Evolutionary conservation across 2,797 vertebrate genomes (phyloP), one percentile per base, ranked within the genome.

Genomic region (Tenualosa ilisha): DNA sequence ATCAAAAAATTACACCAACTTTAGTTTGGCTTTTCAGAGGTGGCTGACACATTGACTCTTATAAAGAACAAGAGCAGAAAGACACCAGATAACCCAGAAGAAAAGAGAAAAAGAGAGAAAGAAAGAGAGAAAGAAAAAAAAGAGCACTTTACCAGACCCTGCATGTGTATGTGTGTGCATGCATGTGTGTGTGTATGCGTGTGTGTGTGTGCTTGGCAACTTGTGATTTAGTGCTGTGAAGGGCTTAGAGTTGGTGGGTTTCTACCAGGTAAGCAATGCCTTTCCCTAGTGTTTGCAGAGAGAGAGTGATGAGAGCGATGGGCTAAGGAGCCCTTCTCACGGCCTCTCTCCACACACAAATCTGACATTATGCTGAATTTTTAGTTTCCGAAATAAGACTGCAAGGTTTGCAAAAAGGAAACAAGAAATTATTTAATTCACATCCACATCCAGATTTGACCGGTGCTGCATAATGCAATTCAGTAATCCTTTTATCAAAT

Each of bases 401-500:
- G 95, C 95, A 88, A 91, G 92, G 89, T 85, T 92, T 92, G 95
- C 95, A 94, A 95, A 91, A 94, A 92, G 86, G 93, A 95, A 95
- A 95, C 94, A 95, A 93, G 94, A 95, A 79, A 95, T 95, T 95
- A 95, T 94, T 95, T 88, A 94, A 95, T 96, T 94, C 91, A 92
- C 91, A 92, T 88, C 90, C 93, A 92, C 89, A 94, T 94, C 93
- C 94, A 95, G 93, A 95, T 95, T 95, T 92, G 89, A 94, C 92
- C 90, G 87, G 89, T 88, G 92, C 91, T 72, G 89, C 93, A 93
- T 92, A 94, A 94, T 95, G 94, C 93, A 89, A 89, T 88, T 82
- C 88, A 91, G 91, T 96, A 96, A 96, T 96, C 95, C 95, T 92
- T 95, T 95, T 95, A 95, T 96, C 95, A 95, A 95, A 91, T 87